phyloP scores from a whole-genome alignment of 2,888 invertebrate genomes.

The Drosophila incognita region DNA sequence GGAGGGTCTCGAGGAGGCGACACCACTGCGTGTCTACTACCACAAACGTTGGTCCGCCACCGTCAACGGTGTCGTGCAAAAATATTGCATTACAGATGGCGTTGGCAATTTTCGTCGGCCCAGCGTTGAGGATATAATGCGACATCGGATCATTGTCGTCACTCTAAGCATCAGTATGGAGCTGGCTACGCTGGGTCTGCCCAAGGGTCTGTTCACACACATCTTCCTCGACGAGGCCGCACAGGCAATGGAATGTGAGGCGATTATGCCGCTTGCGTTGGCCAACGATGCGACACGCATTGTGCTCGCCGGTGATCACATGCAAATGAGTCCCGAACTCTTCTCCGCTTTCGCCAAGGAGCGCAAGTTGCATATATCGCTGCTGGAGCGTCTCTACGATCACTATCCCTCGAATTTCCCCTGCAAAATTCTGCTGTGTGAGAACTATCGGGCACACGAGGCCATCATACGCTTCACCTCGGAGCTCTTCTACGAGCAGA shows the following conservation, averaged over 20 bases:
- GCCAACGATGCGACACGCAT: constrained; percentile 90
- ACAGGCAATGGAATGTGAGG: constrained; percentile 94
- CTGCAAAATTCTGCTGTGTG: constrained; percentile 92
- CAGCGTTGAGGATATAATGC: constrained; percentile 89
- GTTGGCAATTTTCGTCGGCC: constrained; percentile 89
- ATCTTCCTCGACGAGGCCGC: constrained; percentile 95
- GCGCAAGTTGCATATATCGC: constrained; percentile 89
- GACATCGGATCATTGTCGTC: constrained; percentile 90
- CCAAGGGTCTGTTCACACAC: constrained; percentile 90
- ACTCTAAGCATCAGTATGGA: constrained; percentile 92
- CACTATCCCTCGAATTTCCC: constrained; percentile 90
- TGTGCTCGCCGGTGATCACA: constrained; percentile 93
- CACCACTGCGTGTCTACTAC: constrained; percentile 92
- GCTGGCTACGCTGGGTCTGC: constrained; percentile 89
- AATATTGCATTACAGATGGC: constrained; percentile 90
- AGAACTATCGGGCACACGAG: constrained; percentile 93
- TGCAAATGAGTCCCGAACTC: constrained; percentile 93
- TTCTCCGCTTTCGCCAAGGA: constrained; percentile 91
- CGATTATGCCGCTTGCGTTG: constrained; percentile 91
- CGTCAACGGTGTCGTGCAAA: constrained; percentile 89
- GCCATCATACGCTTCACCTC: constrained; percentile 93
- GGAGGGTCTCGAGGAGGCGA: constrained; percentile 88
- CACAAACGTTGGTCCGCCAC: constrained; percentile 92
- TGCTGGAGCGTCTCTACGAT: constrained; percentile 92
- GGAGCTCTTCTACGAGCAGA: constrained; percentile 92